Percentiles rank a stretch among this genome's conserved stretches.
Evolutionary conservation across 2,888 invertebrate genomes (phyloP).

Genomic region (Oxycera nigricornis): DNA sequence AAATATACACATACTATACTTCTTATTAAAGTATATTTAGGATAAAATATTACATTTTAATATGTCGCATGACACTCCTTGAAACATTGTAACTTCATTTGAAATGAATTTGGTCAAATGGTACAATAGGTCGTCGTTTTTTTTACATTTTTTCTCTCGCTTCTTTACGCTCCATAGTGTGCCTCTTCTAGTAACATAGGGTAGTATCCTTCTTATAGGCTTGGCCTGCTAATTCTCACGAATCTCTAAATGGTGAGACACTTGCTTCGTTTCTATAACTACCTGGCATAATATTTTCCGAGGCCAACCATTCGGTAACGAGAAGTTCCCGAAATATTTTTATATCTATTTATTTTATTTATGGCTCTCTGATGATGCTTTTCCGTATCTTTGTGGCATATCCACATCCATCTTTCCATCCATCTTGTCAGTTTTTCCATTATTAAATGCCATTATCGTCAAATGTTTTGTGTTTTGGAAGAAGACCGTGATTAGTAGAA

Average conservation of each 20-base stretch:
- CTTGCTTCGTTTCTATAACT: neutral
- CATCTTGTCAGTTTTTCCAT: neutral
- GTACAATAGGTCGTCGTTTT: neutral
- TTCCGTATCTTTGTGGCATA: neutral
- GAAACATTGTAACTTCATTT: no score
- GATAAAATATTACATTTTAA: neutral
- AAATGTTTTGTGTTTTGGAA: neutral
- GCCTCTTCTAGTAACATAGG: neutral
- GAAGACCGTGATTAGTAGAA: neutral
- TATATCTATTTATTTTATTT: neutral
- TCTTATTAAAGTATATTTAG: neutral
- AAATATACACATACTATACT: neutral
- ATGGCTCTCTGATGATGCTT: neutral
- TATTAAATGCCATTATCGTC: neutral
- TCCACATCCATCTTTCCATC: neutral
- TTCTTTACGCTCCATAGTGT: neutral
- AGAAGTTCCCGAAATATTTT: neutral
- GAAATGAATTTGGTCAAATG: neutral
- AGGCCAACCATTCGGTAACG: neutral
- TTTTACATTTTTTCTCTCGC: neutral
- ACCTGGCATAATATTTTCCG: neutral
- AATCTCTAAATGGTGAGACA: neutral
- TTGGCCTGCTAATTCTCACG: conserved; percentile 5
- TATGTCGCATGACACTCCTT: neutral
- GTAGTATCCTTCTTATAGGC: neutral